These are phyloP conservation scores for Spizella passerina DNA, from an alignment of 2,797 vertebrate species.

Conservation along the genomic window DNA sequence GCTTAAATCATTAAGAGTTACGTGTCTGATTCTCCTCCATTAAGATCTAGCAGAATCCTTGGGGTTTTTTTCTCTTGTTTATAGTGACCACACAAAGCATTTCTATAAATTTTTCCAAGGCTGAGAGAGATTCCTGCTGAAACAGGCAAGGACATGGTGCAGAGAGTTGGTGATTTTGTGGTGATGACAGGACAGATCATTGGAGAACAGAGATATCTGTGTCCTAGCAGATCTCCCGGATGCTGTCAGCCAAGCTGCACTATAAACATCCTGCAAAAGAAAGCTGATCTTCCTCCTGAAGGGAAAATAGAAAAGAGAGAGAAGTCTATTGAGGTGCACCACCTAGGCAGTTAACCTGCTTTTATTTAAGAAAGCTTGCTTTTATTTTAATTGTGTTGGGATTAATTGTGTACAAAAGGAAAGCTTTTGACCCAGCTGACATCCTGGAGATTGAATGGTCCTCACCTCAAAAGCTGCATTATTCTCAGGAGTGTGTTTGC, in stretches of 20 bases:
- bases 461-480: neutral
- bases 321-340: neutral
- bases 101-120: neutral
- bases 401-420: neutral
- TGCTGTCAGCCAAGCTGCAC: neutral
- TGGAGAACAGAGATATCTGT: neutral
- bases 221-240: neutral
- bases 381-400: neutral
- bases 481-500: neutral
- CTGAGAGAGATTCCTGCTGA: neutral
- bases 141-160: neutral
- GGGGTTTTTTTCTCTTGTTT: neutral
- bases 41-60: neutral
- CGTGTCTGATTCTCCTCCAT: neutral
- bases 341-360: neutral
- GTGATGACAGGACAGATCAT: neutral
- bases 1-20: neutral
- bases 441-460: neutral
- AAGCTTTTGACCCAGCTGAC: neutral
- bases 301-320: neutral
- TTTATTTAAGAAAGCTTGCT: neutral
- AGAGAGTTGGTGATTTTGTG: neutral
- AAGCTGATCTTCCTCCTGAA: neutral
- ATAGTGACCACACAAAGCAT: neutral
- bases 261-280: neutral